These are phyloP conservation scores for Scylla paramamosain DNA, from an alignment of 1,140 invertebrate species.

Conservation along the genomic window DNA sequence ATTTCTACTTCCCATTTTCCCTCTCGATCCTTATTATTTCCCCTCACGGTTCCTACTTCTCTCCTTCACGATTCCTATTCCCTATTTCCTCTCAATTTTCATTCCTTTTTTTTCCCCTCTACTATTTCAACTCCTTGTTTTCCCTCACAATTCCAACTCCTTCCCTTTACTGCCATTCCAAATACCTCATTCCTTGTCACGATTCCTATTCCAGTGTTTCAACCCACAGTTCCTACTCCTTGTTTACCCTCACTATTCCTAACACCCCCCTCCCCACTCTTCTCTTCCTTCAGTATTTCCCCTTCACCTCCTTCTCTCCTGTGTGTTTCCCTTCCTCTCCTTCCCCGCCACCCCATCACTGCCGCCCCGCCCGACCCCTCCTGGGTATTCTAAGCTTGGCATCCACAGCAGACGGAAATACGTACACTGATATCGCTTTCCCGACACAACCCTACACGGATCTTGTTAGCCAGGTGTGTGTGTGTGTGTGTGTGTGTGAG, in stretches of 20 bases:
- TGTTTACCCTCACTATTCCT: too few species aligned
- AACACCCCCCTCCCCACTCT: too few species aligned
- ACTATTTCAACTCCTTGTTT: too few species aligned
- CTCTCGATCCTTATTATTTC: background rate
- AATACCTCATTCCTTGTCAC: too few species aligned
- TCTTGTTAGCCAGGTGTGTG: background rate
- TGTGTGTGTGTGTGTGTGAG: constrained; percentile 8
- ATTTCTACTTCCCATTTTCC: background rate
- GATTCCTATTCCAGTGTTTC: too few species aligned
- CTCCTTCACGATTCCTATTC: background rate
- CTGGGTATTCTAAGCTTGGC: constrained; percentile 19
- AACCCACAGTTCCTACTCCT: too few species aligned
- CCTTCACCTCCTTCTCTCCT: too few species aligned
- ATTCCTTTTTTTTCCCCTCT: too few species aligned
- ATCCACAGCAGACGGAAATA: background rate
- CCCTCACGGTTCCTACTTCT: background rate
- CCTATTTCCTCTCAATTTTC: too few species aligned
- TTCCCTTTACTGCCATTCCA: too few species aligned
- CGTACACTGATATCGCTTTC: background rate
- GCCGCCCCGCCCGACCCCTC: background rate
- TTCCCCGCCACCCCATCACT: background rate
- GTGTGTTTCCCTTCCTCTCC: background rate
- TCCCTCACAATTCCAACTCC: too few species aligned
- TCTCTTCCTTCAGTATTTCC: too few species aligned
- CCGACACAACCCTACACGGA: background rate